Base-by-base conservation (phyloP, 2,797 vertebrate genomes). In the Sebastes oblongus region DNA sequence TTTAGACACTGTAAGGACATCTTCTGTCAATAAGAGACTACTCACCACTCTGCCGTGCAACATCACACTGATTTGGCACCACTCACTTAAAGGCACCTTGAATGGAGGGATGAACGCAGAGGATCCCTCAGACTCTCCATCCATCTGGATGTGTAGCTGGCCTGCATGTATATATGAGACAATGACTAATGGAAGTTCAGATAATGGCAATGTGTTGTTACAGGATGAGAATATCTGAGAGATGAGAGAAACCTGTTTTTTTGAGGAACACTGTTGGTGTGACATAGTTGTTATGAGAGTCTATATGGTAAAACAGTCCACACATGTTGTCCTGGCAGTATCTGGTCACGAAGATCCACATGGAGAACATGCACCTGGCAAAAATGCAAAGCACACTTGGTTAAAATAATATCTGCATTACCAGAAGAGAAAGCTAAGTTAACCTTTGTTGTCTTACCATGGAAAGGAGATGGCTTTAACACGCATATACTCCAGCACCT, bases 291-390 rank as follows among this genome's bases (percentile, higher is more conserved):
- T 94, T 77, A 0, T 81, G 50, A 3, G 82, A 67, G 78, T 95
- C 88, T 55, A 96, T 86, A 29, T 95, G 96, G 55, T 96, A 56
- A 72, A 97, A 62, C 18, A 97, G 8, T 0, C 94, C 93, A 79
- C 96, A 97, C 75, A 94, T 8, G 0, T 0, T 50, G 0, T 78
- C 25, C 59, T 82, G 82, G 59, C 96, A 97, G 12, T 80, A 64
- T 52, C 76, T 81, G 29, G 81, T 91, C 76, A 96, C 75, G 73
- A 94, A 95, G 32, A 97, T 34, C 96, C 96, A 97, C 8, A 94
- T 56, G 34, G 94, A 91, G 82, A 97, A 85, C 4, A 68, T 77
- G 76, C 94, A 96, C 93, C 96, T 97, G 74, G 12, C 4, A 67
- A 80, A 58, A 39, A 75, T 0, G 32, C 20, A 77, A 58, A 8